These are phyloP conservation scores for Argya squamiceps DNA, from an alignment of 2,797 vertebrate species.

Conservation along the genomic window DNA sequence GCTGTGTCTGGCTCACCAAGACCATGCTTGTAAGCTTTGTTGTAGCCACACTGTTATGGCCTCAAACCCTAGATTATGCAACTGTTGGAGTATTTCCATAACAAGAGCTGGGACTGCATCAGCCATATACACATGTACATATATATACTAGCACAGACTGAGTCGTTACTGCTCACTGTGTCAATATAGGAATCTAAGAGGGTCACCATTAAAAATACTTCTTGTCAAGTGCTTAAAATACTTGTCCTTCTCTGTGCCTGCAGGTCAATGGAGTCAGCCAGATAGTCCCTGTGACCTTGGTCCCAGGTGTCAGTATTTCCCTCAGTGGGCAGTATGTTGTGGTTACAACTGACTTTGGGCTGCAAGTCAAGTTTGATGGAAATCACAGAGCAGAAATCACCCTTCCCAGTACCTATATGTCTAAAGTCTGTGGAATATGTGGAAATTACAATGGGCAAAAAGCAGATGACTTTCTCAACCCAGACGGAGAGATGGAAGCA, in stretches of 20 bases:
- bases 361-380: conserved; percentile 68
- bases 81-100: no score
- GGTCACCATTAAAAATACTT: not conserved
- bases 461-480: conserved; percentile 69
- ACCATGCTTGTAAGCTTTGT: not conserved
- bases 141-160: not conserved
- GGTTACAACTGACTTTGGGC: conserved; percentile 40
- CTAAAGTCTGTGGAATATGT: conserved; percentile 71
- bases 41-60: not conserved
- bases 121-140: not conserved
- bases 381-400: conserved; percentile 63
- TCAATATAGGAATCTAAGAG: not conserved
- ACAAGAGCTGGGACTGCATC: no score
- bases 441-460: conserved; percentile 66
- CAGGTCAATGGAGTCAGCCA: conserved; percentile 61
- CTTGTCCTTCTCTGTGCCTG: not conserved
- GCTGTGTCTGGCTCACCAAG: not conserved
- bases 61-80: not conserved
- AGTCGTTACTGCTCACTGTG: not conserved
- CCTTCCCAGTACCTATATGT: conserved; percentile 48
- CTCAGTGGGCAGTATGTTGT: conserved; percentile 56
- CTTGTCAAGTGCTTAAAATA: not conserved
- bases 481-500: conserved; percentile 63
- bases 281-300: conserved; percentile 38
- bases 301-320: not conserved